A percentile compares a stretch with the other conserved stretches of the same genome.
Evolutionary conservation across 2,113 vertebrate genomes (phyloP).

Genomic region (Oriolus oriolus): DNA sequence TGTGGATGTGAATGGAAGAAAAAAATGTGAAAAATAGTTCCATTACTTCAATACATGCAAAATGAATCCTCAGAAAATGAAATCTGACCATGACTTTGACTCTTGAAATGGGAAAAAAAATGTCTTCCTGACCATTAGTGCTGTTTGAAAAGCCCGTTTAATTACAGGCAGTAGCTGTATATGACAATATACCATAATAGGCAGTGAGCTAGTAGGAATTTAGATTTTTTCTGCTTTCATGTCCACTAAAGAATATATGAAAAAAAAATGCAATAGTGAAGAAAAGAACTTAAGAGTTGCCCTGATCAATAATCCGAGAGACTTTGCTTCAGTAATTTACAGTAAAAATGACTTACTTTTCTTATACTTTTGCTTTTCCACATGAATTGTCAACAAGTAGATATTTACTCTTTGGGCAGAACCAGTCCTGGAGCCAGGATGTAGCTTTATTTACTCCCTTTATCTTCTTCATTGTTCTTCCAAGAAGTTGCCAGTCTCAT

Average conservation of each 20-base stretch:
- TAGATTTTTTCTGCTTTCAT: neutral
- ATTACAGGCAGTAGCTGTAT: neutral
- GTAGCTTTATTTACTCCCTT: neutral
- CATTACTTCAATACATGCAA: neutral
- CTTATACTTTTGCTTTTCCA: neutral
- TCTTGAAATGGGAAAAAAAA: neutral
- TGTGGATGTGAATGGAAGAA: neutral
- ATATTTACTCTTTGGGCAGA: slow-evolving; percentile 49
- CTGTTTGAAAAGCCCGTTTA: neutral
- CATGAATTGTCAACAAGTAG: neutral
- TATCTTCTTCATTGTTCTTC: slow-evolving; percentile 15
- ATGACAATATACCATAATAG: neutral
- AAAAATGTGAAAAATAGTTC: neutral
- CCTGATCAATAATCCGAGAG: neutral
- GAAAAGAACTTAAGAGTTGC: neutral
- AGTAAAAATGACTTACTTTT: neutral
- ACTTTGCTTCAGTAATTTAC: neutral
- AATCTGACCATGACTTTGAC: neutral
- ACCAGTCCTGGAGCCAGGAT: neutral
- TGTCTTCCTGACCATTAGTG: neutral
- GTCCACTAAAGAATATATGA: neutral
- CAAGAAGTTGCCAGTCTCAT: neutral
- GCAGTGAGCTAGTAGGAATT: neutral
- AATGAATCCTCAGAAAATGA: neutral
- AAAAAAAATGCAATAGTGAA: neutral